Base-by-base conservation (phyloP, 2,797 vertebrate genomes). In the Bucorvus abyssinicus region DNA sequence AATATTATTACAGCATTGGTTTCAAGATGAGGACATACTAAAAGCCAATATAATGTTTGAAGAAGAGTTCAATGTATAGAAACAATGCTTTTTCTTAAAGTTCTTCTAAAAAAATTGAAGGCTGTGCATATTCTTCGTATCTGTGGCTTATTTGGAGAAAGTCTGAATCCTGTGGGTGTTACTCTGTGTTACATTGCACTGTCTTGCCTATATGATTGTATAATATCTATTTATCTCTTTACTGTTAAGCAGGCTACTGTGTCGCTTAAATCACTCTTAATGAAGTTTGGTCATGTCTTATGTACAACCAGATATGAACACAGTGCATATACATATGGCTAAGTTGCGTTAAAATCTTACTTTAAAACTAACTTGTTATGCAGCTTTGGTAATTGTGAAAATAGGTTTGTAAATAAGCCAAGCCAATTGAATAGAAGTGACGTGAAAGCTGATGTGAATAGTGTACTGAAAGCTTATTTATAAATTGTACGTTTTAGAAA, bases 191-290 rank as follows among this genome's bases (percentile, higher is more conserved):
- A 14, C 4, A 47, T 45, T 77, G 32, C 29, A 63, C 38, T 83
- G 27, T 67, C 34, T 92, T 85, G 30, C 56, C 13, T 77, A 5
- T 40, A 10, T 55, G 19, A 27, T 32, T 74, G 29, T 83, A 27
- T 80, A 70, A 15, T 63, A 80, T 5, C 32, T 82, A 10, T 34
- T 68, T 57, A 50, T 0, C 18, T 84, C 55, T 94, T 91, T 84
- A 44, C 80, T 92, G 65, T 89, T 84, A 82, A 93, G 70, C 63
- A 90, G 85, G 74, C 53, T 94, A 20, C 47, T 84, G 34, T 86
- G 73, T 92, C 0, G 0, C 50, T 76, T 95, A 93, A 89, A 71
- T 89, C 0, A 0, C 10, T 91, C 20, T 82, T 89, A 85, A 67
- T 81, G 80, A 86, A 81, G 59, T 68, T 86, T 81, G 69, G 8